Percentiles rank a stretch among this genome's conserved stretches.
Evolutionary conservation across 2,113 vertebrate species (phyloP).

Genomic region (Leptocoma aspasia): DNA sequence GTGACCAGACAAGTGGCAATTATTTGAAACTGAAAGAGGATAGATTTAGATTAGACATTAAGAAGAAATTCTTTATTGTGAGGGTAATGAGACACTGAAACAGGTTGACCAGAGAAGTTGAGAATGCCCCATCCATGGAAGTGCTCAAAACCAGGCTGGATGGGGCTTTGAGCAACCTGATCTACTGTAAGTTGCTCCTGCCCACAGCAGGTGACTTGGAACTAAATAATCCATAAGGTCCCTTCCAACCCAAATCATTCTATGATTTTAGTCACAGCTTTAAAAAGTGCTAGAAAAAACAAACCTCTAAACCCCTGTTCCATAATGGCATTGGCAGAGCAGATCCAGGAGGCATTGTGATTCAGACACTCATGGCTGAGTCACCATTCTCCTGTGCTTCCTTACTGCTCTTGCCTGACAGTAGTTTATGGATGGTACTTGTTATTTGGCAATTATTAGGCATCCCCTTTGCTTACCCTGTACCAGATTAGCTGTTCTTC

Average conservation of each 20-base stretch:
- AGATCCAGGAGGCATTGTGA: not conserved
- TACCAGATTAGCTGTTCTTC: not conserved
- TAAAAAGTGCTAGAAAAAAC: not conserved
- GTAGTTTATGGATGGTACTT: not conserved
- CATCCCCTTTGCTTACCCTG: not conserved
- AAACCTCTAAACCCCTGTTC: not conserved
- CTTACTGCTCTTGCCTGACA: not conserved
- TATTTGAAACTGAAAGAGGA: not conserved
- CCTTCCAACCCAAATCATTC: not conserved
- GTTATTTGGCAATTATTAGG: not conserved
- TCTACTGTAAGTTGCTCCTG: not conserved
- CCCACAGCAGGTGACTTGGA: not conserved
- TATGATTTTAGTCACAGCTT: not conserved
- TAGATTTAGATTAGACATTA: not conserved
- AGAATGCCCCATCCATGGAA: no score
- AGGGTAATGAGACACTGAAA: not conserved
- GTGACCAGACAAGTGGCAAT: not conserved
- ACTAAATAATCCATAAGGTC: not conserved
- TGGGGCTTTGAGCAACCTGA: not conserved
- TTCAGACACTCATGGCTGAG: conserved; percentile 1
- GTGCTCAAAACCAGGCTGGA: not conserved
- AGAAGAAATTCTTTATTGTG: not conserved
- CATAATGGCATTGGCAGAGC: not conserved
- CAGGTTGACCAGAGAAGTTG: not conserved
- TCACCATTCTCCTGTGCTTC: not conserved